Conservation (phyloP, 1,140 invertebrate genomes). For the Andrena cerasifolii region DNA sequence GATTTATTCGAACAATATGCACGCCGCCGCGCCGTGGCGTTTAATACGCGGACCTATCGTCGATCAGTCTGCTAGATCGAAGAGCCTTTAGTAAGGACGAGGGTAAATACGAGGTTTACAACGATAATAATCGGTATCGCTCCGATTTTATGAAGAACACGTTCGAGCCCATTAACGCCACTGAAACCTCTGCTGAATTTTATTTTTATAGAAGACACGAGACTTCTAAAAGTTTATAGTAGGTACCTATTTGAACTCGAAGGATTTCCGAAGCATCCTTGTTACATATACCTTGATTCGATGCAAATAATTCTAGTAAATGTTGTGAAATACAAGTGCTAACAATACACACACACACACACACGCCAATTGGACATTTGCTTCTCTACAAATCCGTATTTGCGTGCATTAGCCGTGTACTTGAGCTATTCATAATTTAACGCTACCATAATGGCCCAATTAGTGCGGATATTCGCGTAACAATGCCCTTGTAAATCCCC, state of each 20-base stretch:
- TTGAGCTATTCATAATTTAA: conserved; percentile 7
- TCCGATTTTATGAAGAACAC: not conserved
- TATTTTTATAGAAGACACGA: too few species aligned
- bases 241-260: too few species aligned
- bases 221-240: too few species aligned
- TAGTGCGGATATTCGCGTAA: conserved; percentile 4
- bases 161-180: too few species aligned
- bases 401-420: conserved; percentile 5
- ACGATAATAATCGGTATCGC: not conserved
- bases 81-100: not conserved
- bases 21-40: not conserved
- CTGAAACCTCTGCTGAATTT: too few species aligned
- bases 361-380: not conserved
- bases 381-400: not conserved
- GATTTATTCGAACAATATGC: conserved; percentile 18
- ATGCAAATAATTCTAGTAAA: too few species aligned
- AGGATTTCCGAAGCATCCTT: too few species aligned
- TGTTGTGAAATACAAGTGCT: too few species aligned
- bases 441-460: not conserved
- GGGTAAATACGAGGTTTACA: too few species aligned
- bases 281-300: too few species aligned
- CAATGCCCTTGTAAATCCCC: not conserved
- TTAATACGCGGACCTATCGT: not conserved
- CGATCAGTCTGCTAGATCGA: not conserved
- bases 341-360: not conserved